Conservation (phyloP, 2,113 vertebrate genomes). For the Barnardius zonarius region DNA sequence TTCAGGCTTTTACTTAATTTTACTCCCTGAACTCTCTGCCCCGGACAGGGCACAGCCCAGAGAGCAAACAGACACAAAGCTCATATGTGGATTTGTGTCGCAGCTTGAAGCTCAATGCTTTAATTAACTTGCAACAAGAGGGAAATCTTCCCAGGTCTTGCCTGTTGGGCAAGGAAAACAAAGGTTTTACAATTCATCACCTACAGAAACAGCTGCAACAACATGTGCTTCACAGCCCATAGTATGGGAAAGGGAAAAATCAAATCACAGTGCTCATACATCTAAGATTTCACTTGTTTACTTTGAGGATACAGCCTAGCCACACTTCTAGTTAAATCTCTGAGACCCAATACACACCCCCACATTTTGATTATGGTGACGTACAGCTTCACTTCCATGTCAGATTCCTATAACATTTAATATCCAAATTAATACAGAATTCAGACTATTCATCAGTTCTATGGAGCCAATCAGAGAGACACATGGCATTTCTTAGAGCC, state of each 20-base stretch:
- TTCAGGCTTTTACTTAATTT: not conserved
- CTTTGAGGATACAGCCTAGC: not conserved
- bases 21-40: not conserved
- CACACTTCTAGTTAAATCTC: not conserved
- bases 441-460: not conserved
- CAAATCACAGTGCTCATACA: not conserved
- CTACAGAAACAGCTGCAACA: not conserved
- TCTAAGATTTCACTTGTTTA: not conserved
- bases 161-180: not conserved
- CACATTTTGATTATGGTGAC: not conserved
- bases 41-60: too few relatives aligned
- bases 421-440: conserved; percentile 24
- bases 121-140: not conserved
- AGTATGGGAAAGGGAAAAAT: not conserved
- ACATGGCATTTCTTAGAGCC: not conserved
- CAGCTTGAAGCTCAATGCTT: not conserved
- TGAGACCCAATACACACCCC: not conserved
- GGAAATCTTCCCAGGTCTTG: not conserved
- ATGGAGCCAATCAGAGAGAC: not conserved
- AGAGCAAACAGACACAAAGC: not conserved
- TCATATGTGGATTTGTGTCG: accelerated
- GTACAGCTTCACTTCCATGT: not conserved
- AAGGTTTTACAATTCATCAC: not conserved
- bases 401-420: not conserved
- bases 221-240: not conserved